Evolutionary conservation across 2,888 invertebrate species (phyloP), one percentile per base, ranked within the genome.

Genomic region (Rambutsinella grinnellia): DNA sequence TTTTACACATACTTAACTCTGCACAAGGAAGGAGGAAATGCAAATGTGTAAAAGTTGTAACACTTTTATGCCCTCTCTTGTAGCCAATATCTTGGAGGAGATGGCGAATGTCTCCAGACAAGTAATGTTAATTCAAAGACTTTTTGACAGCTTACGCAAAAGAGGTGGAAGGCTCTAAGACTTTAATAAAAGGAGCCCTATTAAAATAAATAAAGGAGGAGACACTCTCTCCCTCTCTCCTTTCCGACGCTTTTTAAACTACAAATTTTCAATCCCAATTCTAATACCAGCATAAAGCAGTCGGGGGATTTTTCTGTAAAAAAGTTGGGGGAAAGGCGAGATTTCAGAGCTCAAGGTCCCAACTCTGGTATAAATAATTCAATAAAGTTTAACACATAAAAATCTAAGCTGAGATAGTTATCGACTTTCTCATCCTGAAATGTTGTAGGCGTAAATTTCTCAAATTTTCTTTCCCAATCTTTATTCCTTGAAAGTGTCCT

Each of bases 321-420:
- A 21, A 19, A 19, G 53, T 13, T 26, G 27, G 13, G 10, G n/a
- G 17, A 57, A 57, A 57, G 57, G 21, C 2, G 28, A 57, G 27
- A 28, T 26, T 57, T 13, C 26, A 57, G 57, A 58, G 58, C 58
- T 58, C 36, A 28, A 69, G 62, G 63, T 67, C 62, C 63, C 63
- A 53, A 74, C 68, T 28, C 56, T 53, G 58, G 72, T 62, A 78
- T 78, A 72, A 72, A 78, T 78, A 78, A 78, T 78, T 67, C 78
- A 78, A 74, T 68, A 74, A 67, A 78, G 58, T 72, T 68, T 63
- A n/a, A n/a, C n/a, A n/a, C n/a, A n/a, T n/a, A n/a, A n/a, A n/a
- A n/a, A n/a, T n/a, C n/a, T n/a, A n/a, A n/a, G n/a, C n/a, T n/a
- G n/a, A n/a, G n/a, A n/a, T n/a, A n/a, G n/a, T n/a, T n/a, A n/a